phyloP scores from a whole-genome alignment of 1,140 invertebrate species.

The Phocides pigmalion region DNA sequence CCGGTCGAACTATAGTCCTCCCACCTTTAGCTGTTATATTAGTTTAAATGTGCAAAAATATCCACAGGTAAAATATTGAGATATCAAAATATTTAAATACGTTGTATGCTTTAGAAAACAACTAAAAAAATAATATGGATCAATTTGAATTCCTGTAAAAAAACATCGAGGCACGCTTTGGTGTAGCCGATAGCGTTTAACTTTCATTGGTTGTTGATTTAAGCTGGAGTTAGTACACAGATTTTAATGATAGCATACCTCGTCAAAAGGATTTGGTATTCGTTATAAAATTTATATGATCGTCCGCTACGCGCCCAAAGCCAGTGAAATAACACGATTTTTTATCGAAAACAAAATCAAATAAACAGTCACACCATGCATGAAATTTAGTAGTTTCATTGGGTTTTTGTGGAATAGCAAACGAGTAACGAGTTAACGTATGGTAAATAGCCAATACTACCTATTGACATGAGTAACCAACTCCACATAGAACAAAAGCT shows the following conservation, averaged over 20 bases:
- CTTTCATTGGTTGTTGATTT: constrained; percentile 28
- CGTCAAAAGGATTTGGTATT: constrained; percentile 23
- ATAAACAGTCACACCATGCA: neutral
- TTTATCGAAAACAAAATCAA: neutral
- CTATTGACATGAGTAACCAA: no score
- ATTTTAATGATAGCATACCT: constrained; percentile 25
- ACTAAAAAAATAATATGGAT: constrained; percentile 33
- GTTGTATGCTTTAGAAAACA: constrained; percentile 4
- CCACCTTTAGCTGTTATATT: no score
- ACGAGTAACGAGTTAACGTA: no score
- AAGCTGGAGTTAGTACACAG: constrained; percentile 17
- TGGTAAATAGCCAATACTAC: no score
- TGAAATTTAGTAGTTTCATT: no score
- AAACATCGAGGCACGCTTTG: constrained; percentile 10
- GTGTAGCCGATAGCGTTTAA: constrained; percentile 23
- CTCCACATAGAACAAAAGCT: no score
- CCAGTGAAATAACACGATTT: neutral
- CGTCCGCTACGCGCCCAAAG: neutral
- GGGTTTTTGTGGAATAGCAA: no score
- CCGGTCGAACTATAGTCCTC: no score
- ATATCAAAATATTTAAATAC: constrained; percentile 8
- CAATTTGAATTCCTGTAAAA: constrained; percentile 35
- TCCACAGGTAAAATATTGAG: no score
- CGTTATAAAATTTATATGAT: constrained; percentile 22
- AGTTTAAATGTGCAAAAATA: no score